Evolutionary conservation across 1,140 invertebrate genomes (phyloP).

Genomic region (Cydia strobilella): DNA sequence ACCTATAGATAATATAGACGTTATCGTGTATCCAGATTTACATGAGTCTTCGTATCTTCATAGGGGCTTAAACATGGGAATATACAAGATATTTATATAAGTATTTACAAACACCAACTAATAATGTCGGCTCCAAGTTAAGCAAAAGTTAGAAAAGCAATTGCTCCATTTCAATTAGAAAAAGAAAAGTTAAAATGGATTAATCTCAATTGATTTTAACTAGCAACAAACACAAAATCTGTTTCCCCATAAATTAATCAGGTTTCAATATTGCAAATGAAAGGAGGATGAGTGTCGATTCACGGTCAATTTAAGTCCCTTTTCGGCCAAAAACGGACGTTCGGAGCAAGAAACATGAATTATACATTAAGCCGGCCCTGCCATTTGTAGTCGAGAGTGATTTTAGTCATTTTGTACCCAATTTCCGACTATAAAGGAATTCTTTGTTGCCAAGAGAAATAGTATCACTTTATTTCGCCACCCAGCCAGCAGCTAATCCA

Average conservation of each 20-base stretch:
- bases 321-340: slow-evolving; percentile 50
- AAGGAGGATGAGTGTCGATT: slow-evolving; percentile 50
- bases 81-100: no score
- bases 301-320: slow-evolving; percentile 60
- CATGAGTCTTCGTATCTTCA: no score
- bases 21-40: no score
- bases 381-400: slow-evolving; percentile 49
- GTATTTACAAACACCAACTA: no score
- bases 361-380: slow-evolving; percentile 60
- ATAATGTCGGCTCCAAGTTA: no score
- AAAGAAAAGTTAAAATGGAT: background rate
- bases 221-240: slow-evolving; percentile 21
- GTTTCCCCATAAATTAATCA: slow-evolving; percentile 43
- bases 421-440: slow-evolving; percentile 32
- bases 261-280: slow-evolving; percentile 47
- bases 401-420: slow-evolving; percentile 52
- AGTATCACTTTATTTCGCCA: background rate
- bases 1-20: background rate
- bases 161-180: background rate
- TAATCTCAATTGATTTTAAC: slow-evolving; percentile 20
- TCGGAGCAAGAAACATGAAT: slow-evolving; percentile 58
- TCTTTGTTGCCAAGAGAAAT: slow-evolving; percentile 17
- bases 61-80: no score
- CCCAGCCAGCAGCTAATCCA: background rate
- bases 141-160: background rate